Conservation (phyloP, 2,113 vertebrate species). For the Pachycephala philippinensis region DNA sequence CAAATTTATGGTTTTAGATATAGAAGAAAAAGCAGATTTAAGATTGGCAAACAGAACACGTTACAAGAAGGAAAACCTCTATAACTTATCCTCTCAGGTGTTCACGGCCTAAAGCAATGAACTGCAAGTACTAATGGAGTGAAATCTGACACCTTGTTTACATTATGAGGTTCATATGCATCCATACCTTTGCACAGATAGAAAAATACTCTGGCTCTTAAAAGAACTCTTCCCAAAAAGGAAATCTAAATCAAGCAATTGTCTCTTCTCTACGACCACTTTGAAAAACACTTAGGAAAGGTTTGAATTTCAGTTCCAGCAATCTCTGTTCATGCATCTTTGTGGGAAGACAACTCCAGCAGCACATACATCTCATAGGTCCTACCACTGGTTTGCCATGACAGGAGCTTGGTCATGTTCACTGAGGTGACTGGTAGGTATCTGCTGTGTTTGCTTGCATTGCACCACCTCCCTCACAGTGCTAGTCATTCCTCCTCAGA, state of each 20-base stretch:
- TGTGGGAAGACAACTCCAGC: background rate
- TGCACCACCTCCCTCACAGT: background rate
- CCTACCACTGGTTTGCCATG: background rate
- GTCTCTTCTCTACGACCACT: background rate
- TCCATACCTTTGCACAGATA: background rate
- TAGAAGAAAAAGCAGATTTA: background rate
- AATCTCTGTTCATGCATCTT: background rate
- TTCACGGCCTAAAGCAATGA: background rate
- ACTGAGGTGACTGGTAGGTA: background rate
- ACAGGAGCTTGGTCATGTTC: fast-evolving
- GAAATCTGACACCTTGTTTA: background rate
- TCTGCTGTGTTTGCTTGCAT: background rate
- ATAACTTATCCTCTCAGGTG: background rate
- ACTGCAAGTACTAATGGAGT: background rate
- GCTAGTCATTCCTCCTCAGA: background rate
- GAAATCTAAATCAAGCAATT: background rate
- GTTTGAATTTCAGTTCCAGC: background rate
- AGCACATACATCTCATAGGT: background rate
- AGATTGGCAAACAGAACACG: background rate
- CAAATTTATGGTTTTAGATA: background rate
- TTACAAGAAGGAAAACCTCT: background rate
- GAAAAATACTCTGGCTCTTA: background rate
- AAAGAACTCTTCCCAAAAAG: background rate
- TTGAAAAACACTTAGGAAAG: background rate
- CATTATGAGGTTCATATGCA: background rate